Conservation (phyloP, 2,888 invertebrate species). For the Anthophora plumipes region DNA sequence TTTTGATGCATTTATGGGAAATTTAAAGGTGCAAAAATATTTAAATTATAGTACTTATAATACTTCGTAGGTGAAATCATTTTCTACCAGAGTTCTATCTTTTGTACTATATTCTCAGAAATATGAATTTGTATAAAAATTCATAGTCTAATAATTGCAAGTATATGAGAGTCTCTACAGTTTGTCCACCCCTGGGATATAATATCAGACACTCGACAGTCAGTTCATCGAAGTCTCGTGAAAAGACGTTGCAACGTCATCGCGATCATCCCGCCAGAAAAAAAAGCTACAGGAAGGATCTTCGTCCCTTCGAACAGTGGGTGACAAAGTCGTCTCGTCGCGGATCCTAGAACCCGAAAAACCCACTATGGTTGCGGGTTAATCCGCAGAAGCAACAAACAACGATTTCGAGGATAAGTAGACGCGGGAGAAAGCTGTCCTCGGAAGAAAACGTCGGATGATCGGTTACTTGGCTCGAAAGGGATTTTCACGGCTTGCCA, state of each 20-base stretch:
- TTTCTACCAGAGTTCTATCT: too few relatives aligned
- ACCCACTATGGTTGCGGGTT: constrained; percentile 40
- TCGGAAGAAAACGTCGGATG: constrained; percentile 40
- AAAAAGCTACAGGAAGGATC: constrained; percentile 51
- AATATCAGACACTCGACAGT: background rate
- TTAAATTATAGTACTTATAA: too few relatives aligned
- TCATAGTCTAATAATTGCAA: too few relatives aligned
- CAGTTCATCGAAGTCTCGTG: background rate
- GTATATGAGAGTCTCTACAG: too few relatives aligned
- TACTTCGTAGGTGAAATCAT: too few relatives aligned
- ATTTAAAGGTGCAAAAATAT: too few relatives aligned
- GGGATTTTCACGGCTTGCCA: constrained; percentile 66
- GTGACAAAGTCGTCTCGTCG: constrained; percentile 59
- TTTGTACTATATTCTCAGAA: too few relatives aligned
- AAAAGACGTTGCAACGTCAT: constrained; percentile 36
- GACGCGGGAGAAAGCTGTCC: constrained; percentile 22
- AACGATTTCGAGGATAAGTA: constrained; percentile 47
- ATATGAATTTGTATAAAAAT: too few relatives aligned
- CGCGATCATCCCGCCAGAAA: constrained; percentile 48
- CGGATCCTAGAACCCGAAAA: constrained; percentile 21
- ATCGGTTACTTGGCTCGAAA: constrained; percentile 61
- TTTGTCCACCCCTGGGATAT: too few relatives aligned
- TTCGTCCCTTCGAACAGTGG: background rate
- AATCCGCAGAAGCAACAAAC: constrained; percentile 66
- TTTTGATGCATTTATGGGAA: too few relatives aligned